Evolutionary conservation across 2,797 vertebrate genomes (phyloP).

Genomic region (Peromyscus melanophrys): DNA sequence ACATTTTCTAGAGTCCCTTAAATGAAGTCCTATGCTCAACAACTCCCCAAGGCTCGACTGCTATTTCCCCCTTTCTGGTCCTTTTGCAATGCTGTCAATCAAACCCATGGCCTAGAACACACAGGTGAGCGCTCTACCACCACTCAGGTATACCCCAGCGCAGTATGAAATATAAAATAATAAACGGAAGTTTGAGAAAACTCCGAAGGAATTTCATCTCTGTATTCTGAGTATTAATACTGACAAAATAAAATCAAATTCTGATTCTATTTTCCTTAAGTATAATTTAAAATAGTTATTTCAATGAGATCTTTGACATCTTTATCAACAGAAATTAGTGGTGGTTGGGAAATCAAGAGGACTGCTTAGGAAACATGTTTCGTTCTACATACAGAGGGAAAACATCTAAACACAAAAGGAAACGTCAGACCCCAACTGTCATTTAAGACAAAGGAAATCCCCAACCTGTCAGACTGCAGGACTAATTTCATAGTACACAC

Average conservation of each 20-base stretch:
- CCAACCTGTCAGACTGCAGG: not conserved
- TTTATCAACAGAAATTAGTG: conserved; percentile 46
- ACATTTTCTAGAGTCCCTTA: conserved; percentile 24
- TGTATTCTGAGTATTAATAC: not conserved
- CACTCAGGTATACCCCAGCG: not conserved
- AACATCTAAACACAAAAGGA: conserved; percentile 37
- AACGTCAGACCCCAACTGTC: conserved; percentile 9
- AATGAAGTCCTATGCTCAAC: not conserved
- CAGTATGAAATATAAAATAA: conserved; percentile 35
- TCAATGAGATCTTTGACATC: not conserved
- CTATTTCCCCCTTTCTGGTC: not conserved
- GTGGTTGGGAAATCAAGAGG: not conserved
- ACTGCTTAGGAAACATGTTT: conserved; percentile 27
- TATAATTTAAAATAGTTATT: conserved; percentile 57
- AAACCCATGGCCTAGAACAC: not conserved
- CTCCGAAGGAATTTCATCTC: conserved; percentile 39
- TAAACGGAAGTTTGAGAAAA: not conserved
- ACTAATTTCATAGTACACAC: conserved; percentile 9
- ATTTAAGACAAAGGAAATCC: not conserved
- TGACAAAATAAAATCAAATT: conserved; percentile 53
- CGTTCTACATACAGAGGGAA: not conserved
- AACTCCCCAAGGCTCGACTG: not conserved
- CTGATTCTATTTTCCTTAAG: conserved; percentile 18
- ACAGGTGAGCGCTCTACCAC: not conserved
- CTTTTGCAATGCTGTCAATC: not conserved